These are phyloP conservation scores for Odobenus rosmarus DNA, from an alignment of 2,113 vertebrate genomes.

Conservation along the genomic window DNA sequence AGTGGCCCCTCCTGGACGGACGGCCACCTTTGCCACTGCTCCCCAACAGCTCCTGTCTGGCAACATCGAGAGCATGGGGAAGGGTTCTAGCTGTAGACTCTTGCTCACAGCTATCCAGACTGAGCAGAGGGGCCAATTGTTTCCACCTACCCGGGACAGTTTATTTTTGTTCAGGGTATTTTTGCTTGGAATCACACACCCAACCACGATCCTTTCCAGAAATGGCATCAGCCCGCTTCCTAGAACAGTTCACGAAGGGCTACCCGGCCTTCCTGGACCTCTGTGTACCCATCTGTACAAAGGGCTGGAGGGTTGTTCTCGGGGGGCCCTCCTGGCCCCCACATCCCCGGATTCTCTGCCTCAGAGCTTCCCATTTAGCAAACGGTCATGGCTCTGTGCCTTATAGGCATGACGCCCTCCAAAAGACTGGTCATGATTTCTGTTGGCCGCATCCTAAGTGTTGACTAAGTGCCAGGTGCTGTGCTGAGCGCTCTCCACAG, in stretches of 20 bases:
- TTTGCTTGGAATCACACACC: slow-evolving; percentile 30
- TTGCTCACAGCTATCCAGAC: neutral
- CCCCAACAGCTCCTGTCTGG: neutral
- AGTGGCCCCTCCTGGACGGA: neutral
- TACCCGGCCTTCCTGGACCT: neutral
- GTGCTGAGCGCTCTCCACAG: fast-evolving
- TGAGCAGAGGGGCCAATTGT: neutral
- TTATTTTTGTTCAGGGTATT: slow-evolving; percentile 28
- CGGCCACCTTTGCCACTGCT: neutral
- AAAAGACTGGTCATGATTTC: fast-evolving
- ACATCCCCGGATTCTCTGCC: neutral
- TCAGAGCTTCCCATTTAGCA: neutral
- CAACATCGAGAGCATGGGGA: fast-evolving
- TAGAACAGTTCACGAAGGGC: neutral
- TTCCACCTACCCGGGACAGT: neutral
- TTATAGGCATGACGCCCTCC: neutral
- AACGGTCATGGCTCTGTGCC: neutral
- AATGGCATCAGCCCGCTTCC: neutral
- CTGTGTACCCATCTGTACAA: neutral
- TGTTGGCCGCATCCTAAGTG: fast-evolving
- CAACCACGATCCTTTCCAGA: neutral
- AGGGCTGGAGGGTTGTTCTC: neutral
- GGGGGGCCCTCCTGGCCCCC: neutral
- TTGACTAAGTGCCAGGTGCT: neutral
- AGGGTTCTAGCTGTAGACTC: neutral